Base-by-base conservation (phyloP, 2,888 invertebrate species). In the Pseudeuparius sepicola region DNA sequence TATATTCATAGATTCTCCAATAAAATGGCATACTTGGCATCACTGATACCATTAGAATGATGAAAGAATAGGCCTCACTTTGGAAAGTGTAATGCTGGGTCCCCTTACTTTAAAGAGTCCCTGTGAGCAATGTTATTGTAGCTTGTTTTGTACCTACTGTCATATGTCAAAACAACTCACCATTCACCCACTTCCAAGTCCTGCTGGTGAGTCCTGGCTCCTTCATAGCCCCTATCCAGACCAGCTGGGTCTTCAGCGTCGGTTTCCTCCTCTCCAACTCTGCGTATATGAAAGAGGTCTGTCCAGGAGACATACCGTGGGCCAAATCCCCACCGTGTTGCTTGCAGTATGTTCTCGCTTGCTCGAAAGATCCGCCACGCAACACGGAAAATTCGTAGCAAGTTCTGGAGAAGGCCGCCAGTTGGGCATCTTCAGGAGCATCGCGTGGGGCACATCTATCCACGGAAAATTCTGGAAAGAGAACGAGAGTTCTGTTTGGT, bases 191-290 rank as follows among this genome's bases (percentile, higher is more conserved):
- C 61, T 82, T 80, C 88, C 89, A 90, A 0, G 81, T 84, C 42
- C 84, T 71, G 1, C 82, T 78, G 1, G 83, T 83, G 37, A 84
- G 68, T 14, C 83, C 78, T 0, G 87, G 86, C 50, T 90, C 89
- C 51, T 88, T 86, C 52, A 84, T 82, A 0, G 87, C 89, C 0
- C 90, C 90, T 44, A 90, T 84, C 90, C 90, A 90, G 2, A 90
- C 85, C 39, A 90, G 64, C 54, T 87, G 86, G 0, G 89, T 86
- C 57, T 86, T 86, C 20, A 89, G 60, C 40, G 74, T 78, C 0
- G 78, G 67, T 55, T 86, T 88, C 31, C 86, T 68, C 34, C 86
- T 68, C 52, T 89, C 88, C 47, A 89, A 63, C 60, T 87, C 86
- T 44, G 84, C 78, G 36, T 78, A 66, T 29, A 88, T 70, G 53